Base-by-base conservation (phyloP, 2,113 vertebrate species). In the Ophiodon elongatus region DNA sequence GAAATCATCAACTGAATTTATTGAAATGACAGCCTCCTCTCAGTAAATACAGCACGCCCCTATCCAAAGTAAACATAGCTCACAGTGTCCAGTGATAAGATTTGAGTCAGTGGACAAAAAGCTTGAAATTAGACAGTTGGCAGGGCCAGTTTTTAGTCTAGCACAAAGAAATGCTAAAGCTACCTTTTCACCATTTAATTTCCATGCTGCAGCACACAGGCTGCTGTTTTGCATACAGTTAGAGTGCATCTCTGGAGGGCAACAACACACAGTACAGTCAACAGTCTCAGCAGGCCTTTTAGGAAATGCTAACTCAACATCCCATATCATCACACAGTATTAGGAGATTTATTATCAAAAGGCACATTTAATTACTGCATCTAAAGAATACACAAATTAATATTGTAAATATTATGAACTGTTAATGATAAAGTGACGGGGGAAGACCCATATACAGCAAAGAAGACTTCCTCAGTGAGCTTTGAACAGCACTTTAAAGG, bases 211-310 rank as follows among this genome's bases (percentile, higher is more conserved):
- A 78, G 84, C 86, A 86, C 73, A 73, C 84, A 67, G 65, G 35
- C 78, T 60, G 21, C 1, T 60, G 82, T 50, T 95, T 95, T 95
- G 95, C 95, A 95, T 95, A 94, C 93, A 95, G 94, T 95, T 95
- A 95, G 87, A 93, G 94, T 33, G 87, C 80, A 89, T 85, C 86
- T 91, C 84, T 43, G 60, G 68, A 88, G 63, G 62, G 74, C 71
- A 80, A 75, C 64, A 88, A 75, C 84, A 83, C 90, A 92, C 85
- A 87, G 90, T 93, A 91, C 79, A 91, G 70, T 87, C 89, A 85
- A 86, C 89, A 87, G 82, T 81, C 70, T 68, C 62, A 45, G 45
- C 50, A 80, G 4, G 45, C 13, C 52, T 21, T 80, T 66, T 29
- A 62, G 35, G 39, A 71, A 73, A 87, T 62, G 27, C 43, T 69